A percentile compares a stretch with the other conserved stretches of the same genome.
Conservation (phyloP, 2,888 invertebrate species). For the Kuschelorhynchus macadamiae region DNA sequence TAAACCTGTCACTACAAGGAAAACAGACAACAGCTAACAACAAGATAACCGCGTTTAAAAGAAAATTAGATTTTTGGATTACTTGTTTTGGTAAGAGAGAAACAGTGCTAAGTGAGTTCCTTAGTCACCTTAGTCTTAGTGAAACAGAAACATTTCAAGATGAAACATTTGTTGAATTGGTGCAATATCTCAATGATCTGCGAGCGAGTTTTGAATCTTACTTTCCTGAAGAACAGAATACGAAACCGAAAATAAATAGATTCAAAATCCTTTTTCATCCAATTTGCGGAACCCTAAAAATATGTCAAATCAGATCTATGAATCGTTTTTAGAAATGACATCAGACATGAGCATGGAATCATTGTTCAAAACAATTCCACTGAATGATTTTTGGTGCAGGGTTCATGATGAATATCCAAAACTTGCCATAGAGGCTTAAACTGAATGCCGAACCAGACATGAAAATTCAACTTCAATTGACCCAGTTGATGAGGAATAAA, state of each 20-base stretch:
- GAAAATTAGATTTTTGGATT: conserved; percentile 15
- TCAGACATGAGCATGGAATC: conserved; percentile 36
- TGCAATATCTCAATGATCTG: conserved; percentile 33
- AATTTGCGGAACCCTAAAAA: conserved; percentile 31
- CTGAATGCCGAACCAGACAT: too few species aligned
- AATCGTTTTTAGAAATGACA: conserved; percentile 35
- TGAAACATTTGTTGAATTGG: conserved; percentile 26
- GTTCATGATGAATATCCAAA: conserved; percentile 29
- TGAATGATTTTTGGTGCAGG: conserved; percentile 33
- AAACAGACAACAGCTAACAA: conserved; percentile 16
- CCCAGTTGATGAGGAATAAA: too few species aligned
- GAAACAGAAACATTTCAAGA: conserved; percentile 1
- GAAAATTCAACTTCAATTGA: too few species aligned
- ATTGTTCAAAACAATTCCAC: conserved; percentile 32
- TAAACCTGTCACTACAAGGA: too few species aligned
- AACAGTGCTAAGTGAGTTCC: conserved; percentile 24
- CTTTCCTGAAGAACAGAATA: conserved; percentile 36
- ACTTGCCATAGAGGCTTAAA: conserved; percentile 25
- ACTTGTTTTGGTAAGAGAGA: conserved; percentile 9
- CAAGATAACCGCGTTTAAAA: background rate
- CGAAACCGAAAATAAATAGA: conserved; percentile 34
- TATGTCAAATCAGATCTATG: conserved; percentile 36
- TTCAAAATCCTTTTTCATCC: conserved; percentile 29
- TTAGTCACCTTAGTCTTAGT: background rate
- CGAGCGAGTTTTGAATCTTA: conserved; percentile 29